Base-by-base conservation (phyloP, 2,113 vertebrate species). In the Cygnus buccinator region DNA sequence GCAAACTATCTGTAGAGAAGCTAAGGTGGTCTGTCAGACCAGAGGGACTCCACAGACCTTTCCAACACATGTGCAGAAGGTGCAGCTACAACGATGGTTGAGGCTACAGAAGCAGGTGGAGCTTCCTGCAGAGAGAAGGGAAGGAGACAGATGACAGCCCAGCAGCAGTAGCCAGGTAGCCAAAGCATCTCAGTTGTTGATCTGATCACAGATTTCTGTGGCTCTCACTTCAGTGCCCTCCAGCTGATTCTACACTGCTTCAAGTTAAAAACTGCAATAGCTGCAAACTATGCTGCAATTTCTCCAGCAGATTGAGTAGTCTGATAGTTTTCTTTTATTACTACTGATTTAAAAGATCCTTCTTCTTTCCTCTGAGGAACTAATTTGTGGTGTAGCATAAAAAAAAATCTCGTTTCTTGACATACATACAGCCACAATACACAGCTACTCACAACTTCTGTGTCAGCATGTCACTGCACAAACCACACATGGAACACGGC, bases 351-450 rank as follows among this genome's bases (percentile, higher is more conserved):
- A n/a, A 22, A 84, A 80, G 62, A 48, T 9, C 76, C 15, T 68
- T 62, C 33, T 72, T 35, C 84, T 89, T 19, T 46, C 55, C 68
- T 84, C 76, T 81, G 57, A 87, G 74, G 46, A 93, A 57, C 57
- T 92, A 78, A 71, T 26, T 6, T 70, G 20, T 76, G 54, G 29
- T 13, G 68, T 77, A 55, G 59, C 2, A 2, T 70, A 2, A n/a
- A 86, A 80, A 88, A 62, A 11, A 1, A 39, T 62, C 65, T 82
- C 11, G 18, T 35, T 41, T 44, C 35, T 31, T 68, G 58, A 37
- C 22, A 50, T 7, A 50, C 1, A 1, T 37, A 39, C 41, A 93
- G 37, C 46, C 65, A 87, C 28, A 21, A 23, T 16, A 8, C 19
- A 31, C 66, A 84, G 2, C 41, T 62, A 14, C n/a, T 78, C 65